Percentiles rank a stretch among this genome's conserved stretches.
These are phyloP conservation scores for Bathynomus jamesi DNA, from an alignment of 1,140 invertebrate genomes.

Conservation along the genomic window DNA sequence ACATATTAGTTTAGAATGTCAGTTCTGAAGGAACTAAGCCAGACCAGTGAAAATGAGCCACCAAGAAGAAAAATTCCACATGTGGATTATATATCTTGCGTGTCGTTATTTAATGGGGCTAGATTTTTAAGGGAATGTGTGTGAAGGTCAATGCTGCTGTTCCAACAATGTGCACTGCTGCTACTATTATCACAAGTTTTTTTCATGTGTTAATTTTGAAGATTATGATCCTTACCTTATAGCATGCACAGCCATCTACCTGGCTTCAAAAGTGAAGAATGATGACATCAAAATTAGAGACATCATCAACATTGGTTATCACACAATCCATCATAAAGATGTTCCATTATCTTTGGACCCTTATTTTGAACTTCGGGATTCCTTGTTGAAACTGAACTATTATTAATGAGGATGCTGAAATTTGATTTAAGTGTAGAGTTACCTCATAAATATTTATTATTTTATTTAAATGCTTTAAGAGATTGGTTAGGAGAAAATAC, in stretches of 20 bases:
- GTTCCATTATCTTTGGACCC: conserved; percentile 79
- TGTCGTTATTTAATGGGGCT: conserved; percentile 25
- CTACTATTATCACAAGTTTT: conserved; percentile 81
- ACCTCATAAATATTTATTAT: conserved; percentile 78
- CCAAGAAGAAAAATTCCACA: too few species aligned
- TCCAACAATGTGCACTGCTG: conserved; percentile 73
- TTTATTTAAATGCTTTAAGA: conserved; percentile 78
- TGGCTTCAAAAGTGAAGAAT: conserved; percentile 85
- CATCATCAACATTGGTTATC: conserved; percentile 79
- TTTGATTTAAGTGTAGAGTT: conserved; percentile 75
- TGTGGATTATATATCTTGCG: too few species aligned
- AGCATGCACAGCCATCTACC: conserved; percentile 72
- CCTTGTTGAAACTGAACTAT: conserved; percentile 81
- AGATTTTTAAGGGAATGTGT: conserved; percentile 28
- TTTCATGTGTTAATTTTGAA: conserved; percentile 61
- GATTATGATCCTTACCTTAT: conserved; percentile 81
- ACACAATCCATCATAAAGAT: conserved; percentile 69
- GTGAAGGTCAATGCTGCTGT: conserved; percentile 72
- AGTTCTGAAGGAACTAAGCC: too few species aligned
- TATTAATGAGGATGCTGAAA: conserved; percentile 72
- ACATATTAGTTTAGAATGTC: too few species aligned
- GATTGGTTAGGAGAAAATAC: conserved; percentile 69
- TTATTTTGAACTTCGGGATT: conserved; percentile 81
- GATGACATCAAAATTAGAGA: conserved; percentile 77
- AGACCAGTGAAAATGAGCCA: too few species aligned